These are phyloP conservation scores for Discoglossus pictus DNA, from an alignment of 2,797 vertebrate species.

Conservation along the genomic window DNA sequence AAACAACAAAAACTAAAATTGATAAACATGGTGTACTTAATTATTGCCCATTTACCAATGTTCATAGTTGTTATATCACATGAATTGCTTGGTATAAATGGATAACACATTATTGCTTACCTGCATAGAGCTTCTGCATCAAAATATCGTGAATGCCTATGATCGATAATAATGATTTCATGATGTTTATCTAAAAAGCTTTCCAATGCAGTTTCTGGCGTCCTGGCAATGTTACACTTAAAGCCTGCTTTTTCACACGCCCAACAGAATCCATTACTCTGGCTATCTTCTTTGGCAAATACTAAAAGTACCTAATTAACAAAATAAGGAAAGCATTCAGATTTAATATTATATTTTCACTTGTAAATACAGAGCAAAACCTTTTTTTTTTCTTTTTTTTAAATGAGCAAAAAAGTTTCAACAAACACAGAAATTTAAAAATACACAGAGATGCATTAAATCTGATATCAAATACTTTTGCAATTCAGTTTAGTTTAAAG, in stretches of 20 bases:
- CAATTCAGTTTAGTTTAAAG: too few species aligned
- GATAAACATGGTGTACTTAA: too few species aligned
- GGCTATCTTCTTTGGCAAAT: constrained; percentile 97
- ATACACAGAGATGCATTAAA: too few species aligned
- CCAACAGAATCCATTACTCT: constrained; percentile 92
- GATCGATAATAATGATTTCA: constrained; percentile 96
- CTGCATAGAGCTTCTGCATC: constrained; percentile 94
- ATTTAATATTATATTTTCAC: too few species aligned
- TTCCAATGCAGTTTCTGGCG: constrained; percentile 84
- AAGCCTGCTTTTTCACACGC: constrained; percentile 94
- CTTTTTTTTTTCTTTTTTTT: too few species aligned
- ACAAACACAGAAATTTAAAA: too few species aligned
- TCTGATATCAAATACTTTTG: too few species aligned
- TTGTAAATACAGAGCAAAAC: too few species aligned
- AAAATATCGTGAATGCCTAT: constrained; percentile 90
- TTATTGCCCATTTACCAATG: too few species aligned
- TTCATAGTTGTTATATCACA: too few species aligned
- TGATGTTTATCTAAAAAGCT: constrained; percentile 92
- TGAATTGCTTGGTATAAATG: background rate
- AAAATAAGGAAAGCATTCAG: constrained; percentile 43
- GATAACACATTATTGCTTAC: constrained; percentile 72
- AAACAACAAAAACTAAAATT: too few species aligned
- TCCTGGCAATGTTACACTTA: constrained; percentile 82
- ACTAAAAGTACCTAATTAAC: constrained; percentile 92
- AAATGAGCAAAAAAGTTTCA: too few species aligned